Evolutionary conservation across 2,113 vertebrate species (phyloP).

Genomic region (Alouatta palliata): DNA sequence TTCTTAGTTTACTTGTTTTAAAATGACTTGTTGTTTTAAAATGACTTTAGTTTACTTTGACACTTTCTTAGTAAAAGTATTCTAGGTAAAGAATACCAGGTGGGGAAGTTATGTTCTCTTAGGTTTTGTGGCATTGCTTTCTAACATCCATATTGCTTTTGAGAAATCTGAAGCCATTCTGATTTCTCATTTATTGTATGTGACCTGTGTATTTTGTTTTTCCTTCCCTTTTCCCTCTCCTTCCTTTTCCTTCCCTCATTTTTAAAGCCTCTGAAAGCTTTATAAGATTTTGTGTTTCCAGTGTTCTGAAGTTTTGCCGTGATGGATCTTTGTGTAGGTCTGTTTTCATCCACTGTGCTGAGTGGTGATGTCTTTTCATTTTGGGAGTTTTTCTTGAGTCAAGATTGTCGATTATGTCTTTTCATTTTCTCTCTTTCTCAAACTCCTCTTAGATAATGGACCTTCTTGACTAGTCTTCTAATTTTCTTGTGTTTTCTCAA

Average conservation of each 20-base stretch:
- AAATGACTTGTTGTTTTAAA: conserved; percentile 18
- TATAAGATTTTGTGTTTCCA: neutral
- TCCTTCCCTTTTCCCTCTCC: neutral
- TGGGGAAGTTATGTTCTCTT: neutral
- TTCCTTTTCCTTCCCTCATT: neutral
- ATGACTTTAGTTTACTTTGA: neutral
- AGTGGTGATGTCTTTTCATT: neutral
- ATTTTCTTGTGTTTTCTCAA: neutral
- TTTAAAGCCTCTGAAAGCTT: neutral
- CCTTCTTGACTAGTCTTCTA: neutral
- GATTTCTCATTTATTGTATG: neutral
- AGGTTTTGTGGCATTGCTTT: conserved; percentile 9
- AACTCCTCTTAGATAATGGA: neutral
- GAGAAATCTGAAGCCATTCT: neutral
- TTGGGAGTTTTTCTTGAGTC: conserved; percentile 33
- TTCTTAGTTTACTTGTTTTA: conserved; percentile 49
- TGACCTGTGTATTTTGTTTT: neutral
- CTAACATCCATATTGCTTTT: conserved; percentile 36
- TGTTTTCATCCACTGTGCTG: neutral
- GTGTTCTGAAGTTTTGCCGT: neutral
- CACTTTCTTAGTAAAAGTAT: too few relatives aligned
- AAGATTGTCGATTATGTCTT: conserved; percentile 20
- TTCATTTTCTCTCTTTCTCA: neutral
- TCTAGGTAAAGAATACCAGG: neutral
- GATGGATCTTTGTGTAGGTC: neutral